Base-by-base conservation (phyloP, 64 coral and sea anemone species). In the Montipora cactus region DNA sequence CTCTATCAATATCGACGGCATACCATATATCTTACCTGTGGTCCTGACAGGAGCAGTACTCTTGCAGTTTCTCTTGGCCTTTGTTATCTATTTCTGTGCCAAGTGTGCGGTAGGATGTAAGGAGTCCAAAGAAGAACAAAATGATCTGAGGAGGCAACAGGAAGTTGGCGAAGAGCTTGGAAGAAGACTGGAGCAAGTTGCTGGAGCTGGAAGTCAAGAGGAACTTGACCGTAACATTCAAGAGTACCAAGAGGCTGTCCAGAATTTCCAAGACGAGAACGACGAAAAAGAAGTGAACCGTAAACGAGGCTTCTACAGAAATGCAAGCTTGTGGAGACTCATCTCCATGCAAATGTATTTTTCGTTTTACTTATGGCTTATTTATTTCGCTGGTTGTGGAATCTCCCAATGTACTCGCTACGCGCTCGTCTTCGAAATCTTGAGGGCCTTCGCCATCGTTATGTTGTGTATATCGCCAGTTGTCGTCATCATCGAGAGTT, bases 281-380 rank as follows among this genome's bases (percentile, higher is more conserved):
- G 84, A 95, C 5, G 46, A 77, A 12, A 81, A 77, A 23, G 89
- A 98, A 79, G 8, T 89, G 48, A 97, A 82, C 55, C 68, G 89
- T 8, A 95, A 95, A 79, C 74, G 58, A 21, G 93, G 89, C 28
- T 46, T 89, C 6, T 89, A 95, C 49, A 90, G 84, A 14, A 83
- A 92, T 49, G 83, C 93, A 1, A 95, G 93, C 47, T 49, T 84
- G 12, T 47, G 64, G 3, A 80, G 96, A 11, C 70, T 98, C 21
- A 69, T 80, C 48, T 98, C 96, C 0, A 95, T 98, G 93, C 59
- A 89, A 4, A 49, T 98, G 76, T 95, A 77, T 73, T 89, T 98
- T 48, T 98, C 96, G 6, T 98, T 98, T 25, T 94, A 84, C 55
- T 67, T 98, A 18, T 98, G 96, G 96, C 74, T 89, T 3, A 45